Conservation (phyloP, 2,113 vertebrate genomes). For the Syrmaticus mikado region DNA sequence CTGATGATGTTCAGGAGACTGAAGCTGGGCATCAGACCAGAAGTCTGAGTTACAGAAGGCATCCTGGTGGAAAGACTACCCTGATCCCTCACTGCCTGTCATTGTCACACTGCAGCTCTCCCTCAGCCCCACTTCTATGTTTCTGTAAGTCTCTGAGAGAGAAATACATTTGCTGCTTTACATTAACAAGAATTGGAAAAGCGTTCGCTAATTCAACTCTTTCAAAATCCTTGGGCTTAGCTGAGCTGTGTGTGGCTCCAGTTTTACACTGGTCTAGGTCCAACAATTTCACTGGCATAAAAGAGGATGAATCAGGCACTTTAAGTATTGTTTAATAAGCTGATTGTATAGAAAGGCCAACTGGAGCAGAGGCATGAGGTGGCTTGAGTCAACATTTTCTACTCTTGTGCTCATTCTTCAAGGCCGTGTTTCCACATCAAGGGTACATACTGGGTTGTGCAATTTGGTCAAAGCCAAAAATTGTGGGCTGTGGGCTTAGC, state of each 20-base stretch:
- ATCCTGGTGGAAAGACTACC: neutral
- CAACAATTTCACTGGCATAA: conserved; percentile 13
- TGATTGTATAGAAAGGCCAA: neutral
- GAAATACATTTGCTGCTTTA: neutral
- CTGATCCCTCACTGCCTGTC: neutral
- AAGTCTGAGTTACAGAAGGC: neutral
- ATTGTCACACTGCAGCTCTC: neutral
- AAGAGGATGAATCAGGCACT: conserved; percentile 20
- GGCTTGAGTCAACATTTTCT: neutral
- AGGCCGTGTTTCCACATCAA: neutral
- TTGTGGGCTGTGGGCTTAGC: neutral
- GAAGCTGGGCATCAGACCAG: neutral
- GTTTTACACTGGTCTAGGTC: conserved; percentile 11
- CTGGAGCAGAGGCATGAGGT: neutral
- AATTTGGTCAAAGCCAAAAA: conserved; percentile 1
- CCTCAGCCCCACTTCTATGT: neutral
- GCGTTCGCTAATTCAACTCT: conserved; percentile 15
- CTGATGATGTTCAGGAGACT: neutral
- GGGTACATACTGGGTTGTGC: neutral
- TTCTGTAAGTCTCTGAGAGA: neutral
- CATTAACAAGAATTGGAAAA: conserved; percentile 17
- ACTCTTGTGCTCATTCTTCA: conserved; percentile 2
- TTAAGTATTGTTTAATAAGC: conserved; percentile 27
- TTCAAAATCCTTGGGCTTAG: conserved; percentile 37
- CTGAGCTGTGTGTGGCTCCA: neutral